These are phyloP conservation scores for Subacronicta megacephala DNA, from an alignment of 2,888 invertebrate genomes.

Conservation along the genomic window DNA sequence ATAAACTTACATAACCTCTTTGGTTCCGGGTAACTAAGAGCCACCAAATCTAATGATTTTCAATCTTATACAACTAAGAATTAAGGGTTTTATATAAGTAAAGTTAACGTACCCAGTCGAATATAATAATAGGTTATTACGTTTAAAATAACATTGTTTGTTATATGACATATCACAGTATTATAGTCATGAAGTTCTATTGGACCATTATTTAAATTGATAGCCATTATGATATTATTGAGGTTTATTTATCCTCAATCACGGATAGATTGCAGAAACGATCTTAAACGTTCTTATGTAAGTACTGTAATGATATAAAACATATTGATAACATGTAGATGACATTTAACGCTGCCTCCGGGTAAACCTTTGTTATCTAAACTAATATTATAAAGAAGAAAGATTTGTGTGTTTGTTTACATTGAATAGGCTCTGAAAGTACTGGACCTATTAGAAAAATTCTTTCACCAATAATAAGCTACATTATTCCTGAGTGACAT, in stretches of 20 bases:
- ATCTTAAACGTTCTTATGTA: neutral
- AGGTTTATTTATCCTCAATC: slow-evolving; percentile 32
- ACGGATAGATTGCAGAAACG: neutral
- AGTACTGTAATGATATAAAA: neutral
- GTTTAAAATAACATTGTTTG: slow-evolving; percentile 46
- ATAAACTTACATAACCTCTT: slow-evolving; percentile 45
- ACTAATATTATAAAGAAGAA: no score
- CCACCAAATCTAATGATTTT: neutral
- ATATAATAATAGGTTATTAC: slow-evolving; percentile 42
- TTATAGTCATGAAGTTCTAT: slow-evolving; percentile 48
- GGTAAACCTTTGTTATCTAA: no score
- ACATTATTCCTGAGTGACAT: no score
- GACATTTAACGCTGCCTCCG: slow-evolving; percentile 1
- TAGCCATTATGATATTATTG: slow-evolving; percentile 40
- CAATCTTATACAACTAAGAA: rapidly evolving
- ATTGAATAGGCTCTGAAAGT: no score
- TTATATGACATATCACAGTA: slow-evolving; percentile 46
- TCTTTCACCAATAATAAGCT: no score
- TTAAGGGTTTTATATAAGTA: slow-evolving; percentile 1
- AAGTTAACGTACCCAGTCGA: neutral
- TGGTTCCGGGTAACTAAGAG: slow-evolving; percentile 22
- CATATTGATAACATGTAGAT: no score
- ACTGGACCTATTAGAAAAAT: no score
- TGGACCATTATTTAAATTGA: slow-evolving; percentile 35
- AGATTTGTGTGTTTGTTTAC: no score